phyloP scores from a whole-genome alignment of 2,113 vertebrate genomes.

The Anarrhichthys ocellatus region DNA sequence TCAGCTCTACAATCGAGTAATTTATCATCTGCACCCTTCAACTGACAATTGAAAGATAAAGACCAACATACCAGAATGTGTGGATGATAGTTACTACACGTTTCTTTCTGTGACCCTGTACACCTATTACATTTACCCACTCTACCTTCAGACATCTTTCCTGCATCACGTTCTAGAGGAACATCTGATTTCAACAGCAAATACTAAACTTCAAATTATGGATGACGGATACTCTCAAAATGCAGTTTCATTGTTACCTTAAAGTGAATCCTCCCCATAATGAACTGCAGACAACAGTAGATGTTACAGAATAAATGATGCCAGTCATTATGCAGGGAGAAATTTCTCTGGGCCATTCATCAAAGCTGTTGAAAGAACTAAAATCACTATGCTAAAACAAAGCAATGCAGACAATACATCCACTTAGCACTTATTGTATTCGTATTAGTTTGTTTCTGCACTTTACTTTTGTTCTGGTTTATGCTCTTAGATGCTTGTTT shows the following conservation, averaged over 20 bases:
- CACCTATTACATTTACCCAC: neutral
- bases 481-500: too few relatives aligned
- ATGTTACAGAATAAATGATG: constrained; percentile 33
- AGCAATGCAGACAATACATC: constrained; percentile 47
- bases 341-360: constrained; percentile 33
- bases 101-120: neutral
- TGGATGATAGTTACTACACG: neutral
- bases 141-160: neutral
- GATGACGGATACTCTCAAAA: neutral
- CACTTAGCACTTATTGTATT: too few relatives aligned
- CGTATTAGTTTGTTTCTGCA: too few relatives aligned
- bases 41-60: neutral
- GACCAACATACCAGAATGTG: neutral
- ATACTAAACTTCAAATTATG: neutral
- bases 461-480: too few relatives aligned
- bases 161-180: neutral
- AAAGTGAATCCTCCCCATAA: neutral
- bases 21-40: constrained; percentile 18
- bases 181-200: neutral
- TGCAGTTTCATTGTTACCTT: constrained; percentile 11
- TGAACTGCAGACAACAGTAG: constrained; percentile 31
- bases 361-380: constrained; percentile 23
- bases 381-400: constrained; percentile 30
- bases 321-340: constrained; percentile 30
- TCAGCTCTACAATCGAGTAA: neutral